Conservation (phyloP, 2,888 invertebrate species). For the Tridacna gigas region DNA sequence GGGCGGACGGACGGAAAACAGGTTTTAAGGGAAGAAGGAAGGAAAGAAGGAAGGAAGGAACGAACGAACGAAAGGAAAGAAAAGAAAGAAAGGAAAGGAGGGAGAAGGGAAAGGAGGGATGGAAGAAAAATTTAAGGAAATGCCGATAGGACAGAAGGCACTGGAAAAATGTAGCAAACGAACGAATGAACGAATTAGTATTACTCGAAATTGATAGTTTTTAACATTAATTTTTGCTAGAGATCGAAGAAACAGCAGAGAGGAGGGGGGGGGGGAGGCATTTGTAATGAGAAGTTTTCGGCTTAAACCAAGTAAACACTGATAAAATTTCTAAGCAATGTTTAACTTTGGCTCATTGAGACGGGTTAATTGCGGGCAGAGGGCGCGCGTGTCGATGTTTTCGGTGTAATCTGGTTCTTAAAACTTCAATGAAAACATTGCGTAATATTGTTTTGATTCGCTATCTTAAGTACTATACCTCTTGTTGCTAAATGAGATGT, state of each 20-base stretch:
- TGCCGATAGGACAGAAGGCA: too few relatives aligned
- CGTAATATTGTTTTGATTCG: slow-evolving; percentile 6
- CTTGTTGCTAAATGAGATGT: too few relatives aligned
- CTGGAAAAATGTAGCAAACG: too few relatives aligned
- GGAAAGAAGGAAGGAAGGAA: not conserved
- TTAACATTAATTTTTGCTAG: too few relatives aligned
- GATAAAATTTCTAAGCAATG: not conserved
- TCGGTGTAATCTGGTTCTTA: not conserved
- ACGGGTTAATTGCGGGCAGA: not conserved
- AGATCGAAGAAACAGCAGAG: too few relatives aligned
- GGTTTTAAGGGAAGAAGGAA: too few relatives aligned
- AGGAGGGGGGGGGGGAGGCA: too few relatives aligned
- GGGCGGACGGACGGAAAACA: too few relatives aligned
- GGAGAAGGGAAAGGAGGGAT: not conserved
- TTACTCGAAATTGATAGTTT: too few relatives aligned
- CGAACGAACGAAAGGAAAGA: not conserved
- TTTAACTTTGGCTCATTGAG: not conserved
- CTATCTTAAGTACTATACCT: not conserved
- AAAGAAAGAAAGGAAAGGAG: not conserved
- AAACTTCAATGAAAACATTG: slow-evolving; percentile 6
- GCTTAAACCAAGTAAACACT: not conserved
- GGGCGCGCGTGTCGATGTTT: not conserved
- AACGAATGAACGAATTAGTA: too few relatives aligned
- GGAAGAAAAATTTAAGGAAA: not conserved
- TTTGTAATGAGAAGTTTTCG: not conserved